Conservation (phyloP, 2,113 vertebrate species). For the Cairina moschata region DNA sequence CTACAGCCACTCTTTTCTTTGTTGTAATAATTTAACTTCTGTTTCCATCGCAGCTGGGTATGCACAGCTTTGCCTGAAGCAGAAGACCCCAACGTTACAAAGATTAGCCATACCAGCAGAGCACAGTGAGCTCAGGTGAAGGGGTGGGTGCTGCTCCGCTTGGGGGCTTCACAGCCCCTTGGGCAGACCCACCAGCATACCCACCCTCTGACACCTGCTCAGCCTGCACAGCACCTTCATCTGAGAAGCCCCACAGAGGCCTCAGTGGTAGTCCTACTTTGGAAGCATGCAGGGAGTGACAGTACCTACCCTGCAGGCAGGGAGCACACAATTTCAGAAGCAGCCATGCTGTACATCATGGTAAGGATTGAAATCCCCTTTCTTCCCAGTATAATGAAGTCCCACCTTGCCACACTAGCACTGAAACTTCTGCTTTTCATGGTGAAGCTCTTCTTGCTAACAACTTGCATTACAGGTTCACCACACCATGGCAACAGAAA, state of each 20-base stretch:
- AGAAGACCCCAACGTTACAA: not conserved
- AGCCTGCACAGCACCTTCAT: not conserved
- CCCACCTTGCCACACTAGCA: not conserved
- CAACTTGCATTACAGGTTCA: not conserved
- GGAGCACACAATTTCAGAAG: not conserved
- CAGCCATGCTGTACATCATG: not conserved
- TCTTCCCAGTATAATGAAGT: not conserved
- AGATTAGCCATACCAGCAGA: not conserved
- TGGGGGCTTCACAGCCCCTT: not conserved
- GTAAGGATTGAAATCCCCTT: not conserved
- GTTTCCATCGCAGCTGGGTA: not conserved
- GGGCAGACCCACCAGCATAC: not conserved
- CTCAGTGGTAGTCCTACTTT: not conserved
- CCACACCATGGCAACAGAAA: not conserved
- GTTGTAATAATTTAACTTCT: not conserved
- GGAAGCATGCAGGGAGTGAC: not conserved
- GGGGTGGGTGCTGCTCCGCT: not conserved
- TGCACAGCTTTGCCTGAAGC: not conserved
- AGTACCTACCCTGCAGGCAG: no score
- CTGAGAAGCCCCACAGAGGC: not conserved
- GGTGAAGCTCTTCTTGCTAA: not conserved
- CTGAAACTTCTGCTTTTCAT: not conserved
- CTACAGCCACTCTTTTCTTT: not conserved
- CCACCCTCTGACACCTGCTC: not conserved
- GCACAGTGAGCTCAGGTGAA: fast-evolving